Percentiles rank a stretch among this genome's conserved stretches.
phyloP scores from a whole-genome alignment of 1,140 invertebrate genomes.

The Oedothorax gibbosus region DNA sequence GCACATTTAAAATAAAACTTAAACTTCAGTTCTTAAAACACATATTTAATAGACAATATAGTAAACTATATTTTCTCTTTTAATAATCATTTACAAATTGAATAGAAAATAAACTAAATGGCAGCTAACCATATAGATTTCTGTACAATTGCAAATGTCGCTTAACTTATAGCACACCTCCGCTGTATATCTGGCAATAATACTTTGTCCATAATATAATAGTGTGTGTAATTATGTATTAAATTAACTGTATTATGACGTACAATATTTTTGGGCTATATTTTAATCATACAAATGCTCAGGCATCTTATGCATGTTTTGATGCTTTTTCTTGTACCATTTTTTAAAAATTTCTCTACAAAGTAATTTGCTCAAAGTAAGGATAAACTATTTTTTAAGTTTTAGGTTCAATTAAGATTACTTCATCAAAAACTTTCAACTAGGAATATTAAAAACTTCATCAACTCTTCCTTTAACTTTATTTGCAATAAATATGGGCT shows the following conservation, averaged over 20 bases:
- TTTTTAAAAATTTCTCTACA: no score
- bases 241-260: slow-evolving; percentile 1
- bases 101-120: slow-evolving; percentile 36
- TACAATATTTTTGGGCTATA: not conserved
- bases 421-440: no score
- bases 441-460: no score
- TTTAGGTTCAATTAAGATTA: no score
- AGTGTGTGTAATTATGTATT: slow-evolving; percentile 31
- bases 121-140: slow-evolving; percentile 53
- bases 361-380: no score
- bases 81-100: slow-evolving; percentile 14
- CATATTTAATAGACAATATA: slow-evolving; percentile 2
- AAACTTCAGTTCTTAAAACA: not conserved
- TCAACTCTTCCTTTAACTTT: no score
- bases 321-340: no score
- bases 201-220: slow-evolving; percentile 54
- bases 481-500: no score
- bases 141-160: slow-evolving; percentile 57
- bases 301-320: slow-evolving; percentile 33
- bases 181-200: slow-evolving; percentile 60
- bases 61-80: slow-evolving; percentile 6
- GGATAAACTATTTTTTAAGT: no score
- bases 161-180: slow-evolving; percentile 54
- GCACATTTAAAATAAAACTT: not conserved
- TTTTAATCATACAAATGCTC: slow-evolving; percentile 36